Evolutionary conservation across 2,797 vertebrate species (phyloP), one percentile per base, ranked within the genome.

Genomic region (Helostoma temminkii): DNA sequence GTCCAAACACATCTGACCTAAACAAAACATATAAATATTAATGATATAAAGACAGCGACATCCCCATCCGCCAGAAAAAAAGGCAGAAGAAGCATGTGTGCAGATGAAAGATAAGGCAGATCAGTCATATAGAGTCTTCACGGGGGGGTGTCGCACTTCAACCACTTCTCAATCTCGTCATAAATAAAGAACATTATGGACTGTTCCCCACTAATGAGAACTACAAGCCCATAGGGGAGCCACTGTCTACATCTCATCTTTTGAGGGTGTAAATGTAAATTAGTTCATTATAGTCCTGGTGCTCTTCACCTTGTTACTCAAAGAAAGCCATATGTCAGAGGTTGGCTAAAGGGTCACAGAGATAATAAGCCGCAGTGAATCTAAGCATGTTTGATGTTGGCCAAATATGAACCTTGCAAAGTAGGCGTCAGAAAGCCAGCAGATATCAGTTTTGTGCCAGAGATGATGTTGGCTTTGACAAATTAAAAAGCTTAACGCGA

Each of bases 1-100:
- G 98, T 28, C 98, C 98, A 86, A 99, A 94, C 71, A 98, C 97
- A 87, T 99, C 98, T 32, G 98, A 99, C 91, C 98, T 98, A 68
- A 87, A 81, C 10, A 59, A 66, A 78, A 46, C 16, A 62, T 18
- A 39, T 6, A 74, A 19, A 58, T 21, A 64, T 43, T 36, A 58
- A 19, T 47, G 50, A 62, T 59, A 74, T 54, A 9, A 68, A 69
- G 25, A 53, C 25, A 42, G 36, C n/a, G 24, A 67, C 26, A 63
- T 49, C 24, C 41, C 30, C 37, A 56, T 67, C 61, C 55, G 41
- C 12, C 30, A 32, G 24, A 41, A 30, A 48, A 12, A 36, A 6
- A 47, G 54, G 26, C 19, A 26, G 9, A 73, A 28, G 49, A 46
- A 68, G 46, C 28, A 34, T 32, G n/a, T 8, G 18, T 1, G 1